Base-by-base conservation (phyloP, 2,797 vertebrate genomes). In the Aphelocoma californica region DNA sequence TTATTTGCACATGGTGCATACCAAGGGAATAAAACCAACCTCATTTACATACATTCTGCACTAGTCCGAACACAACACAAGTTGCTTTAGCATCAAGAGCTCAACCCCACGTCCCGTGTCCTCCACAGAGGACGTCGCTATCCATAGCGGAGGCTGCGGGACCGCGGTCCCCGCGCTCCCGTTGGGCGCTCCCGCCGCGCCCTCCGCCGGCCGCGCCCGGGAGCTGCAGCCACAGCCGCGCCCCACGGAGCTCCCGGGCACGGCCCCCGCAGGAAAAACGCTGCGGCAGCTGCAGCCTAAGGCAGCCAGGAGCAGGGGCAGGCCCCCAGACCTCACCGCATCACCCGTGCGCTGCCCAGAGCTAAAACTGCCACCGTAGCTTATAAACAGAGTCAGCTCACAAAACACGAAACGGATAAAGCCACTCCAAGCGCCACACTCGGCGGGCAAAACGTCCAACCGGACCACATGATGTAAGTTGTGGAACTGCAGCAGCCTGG, bases 361-460 rank as follows among this genome's bases (percentile, higher is more conserved):
- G 12, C 74, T 7, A 15, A 25, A n/a, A 18, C 5, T 19, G 18
- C 62, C 40, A 8, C 15, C 0, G 0, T 0, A 25, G 23, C 25
- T 80, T 19, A 18, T 7, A 62, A 6, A 51, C 5, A 18, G 19
- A 56, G 23, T 12, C 74, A 12, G 34, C 28, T 73, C 32, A 18
- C 11, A 29, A 34, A 57, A 70, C 18, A 45, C 0, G 0, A 7
- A 64, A 28, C 12, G 5, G 4, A 23, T 12, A 9, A 47, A 92
- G 26, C 24, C 21, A 4, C 40, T 47, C 34, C 34, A 3, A 29
- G 5, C 51, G 34, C 60, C 77, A 23, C 7, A 5, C 8, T 28
- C 4, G 1, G 18, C 2, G 38, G 23, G n/a, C 23, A 36, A 58
- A 84, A 72, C 0, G 4, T 29, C 25, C 31, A 12, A 2, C 2